Evolutionary conservation across 23 tunicate genomes (phyloP), one percentile per base, ranked within the genome.

Genomic region (Halocynthia aurantium): DNA sequence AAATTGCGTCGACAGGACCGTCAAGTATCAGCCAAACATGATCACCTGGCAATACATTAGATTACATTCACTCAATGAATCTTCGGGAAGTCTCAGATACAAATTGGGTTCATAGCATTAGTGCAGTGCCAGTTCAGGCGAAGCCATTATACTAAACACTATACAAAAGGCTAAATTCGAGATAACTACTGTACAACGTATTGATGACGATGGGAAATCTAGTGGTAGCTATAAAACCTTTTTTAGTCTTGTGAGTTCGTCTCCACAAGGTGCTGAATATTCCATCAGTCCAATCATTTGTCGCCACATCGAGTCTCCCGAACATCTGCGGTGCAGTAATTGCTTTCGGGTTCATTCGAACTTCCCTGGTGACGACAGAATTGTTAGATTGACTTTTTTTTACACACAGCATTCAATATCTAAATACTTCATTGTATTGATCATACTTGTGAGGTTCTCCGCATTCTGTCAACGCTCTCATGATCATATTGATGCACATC

Each of bases 261-360:
- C 99, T 75, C 99, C 99, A 94, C 76, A 94, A 63, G 0, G 99
- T 94, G 71, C 91, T 84, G 80, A 94, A 94, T 13, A 94, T 94
- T 50, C 99, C 99, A 71, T 94, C 99, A 17, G 99, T 94, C 99
- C 99, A 94, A 78, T 94, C 99, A 81, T 94, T 94, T 5, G 99
- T 94, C 17, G 99, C 96, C 60, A 94, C 99, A 66, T 94, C 99
- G 15, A 94, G 83, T 70, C 96, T 71, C 56, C 99, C 99, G 55
- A 94, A 94, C 99, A 94, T 94, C 76, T 94, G 99, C 31, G 99
- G 99, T 6, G 99, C 99, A 6, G 99, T 94, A 80, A 94, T 94
- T 19, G 99, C 99, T 72, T 94, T 94, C 62, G 99, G 99, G 68
- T 94, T 94, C 99, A 94, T 94, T 19, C 94, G 69, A n/a, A 94